A percentile compares a stretch with the other conserved stretches of the same genome.
phyloP scores from a whole-genome alignment of 2,888 invertebrate species.

The Vesta saturnalis region DNA sequence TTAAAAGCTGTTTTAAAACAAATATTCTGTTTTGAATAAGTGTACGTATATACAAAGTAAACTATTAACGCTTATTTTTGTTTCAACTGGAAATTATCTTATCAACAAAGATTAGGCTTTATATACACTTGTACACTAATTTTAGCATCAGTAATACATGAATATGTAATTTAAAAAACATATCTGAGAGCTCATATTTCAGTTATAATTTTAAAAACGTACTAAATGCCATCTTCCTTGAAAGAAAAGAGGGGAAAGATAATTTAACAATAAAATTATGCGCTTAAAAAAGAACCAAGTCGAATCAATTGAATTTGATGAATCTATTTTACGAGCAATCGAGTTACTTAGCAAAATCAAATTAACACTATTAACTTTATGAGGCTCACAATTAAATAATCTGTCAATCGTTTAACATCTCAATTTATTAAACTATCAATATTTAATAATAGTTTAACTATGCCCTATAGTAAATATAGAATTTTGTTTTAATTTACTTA shows the following conservation, averaged over 20 bases:
- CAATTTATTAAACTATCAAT: not conserved
- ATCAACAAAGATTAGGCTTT: constrained; percentile 34
- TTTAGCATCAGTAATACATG: constrained; percentile 30
- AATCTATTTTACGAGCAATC: constrained; percentile 10
- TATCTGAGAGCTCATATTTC: no score
- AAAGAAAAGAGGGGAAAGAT: not conserved
- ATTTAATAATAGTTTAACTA: no score
- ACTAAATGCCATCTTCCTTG: not conserved
- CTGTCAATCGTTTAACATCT: not conserved
- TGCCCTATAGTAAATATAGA: no score
- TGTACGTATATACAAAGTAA: constrained; percentile 31
- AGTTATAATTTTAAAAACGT: not conserved
- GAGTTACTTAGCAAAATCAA: constrained; percentile 6
- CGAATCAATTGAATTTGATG: constrained; percentile 5
- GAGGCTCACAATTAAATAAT: not conserved
- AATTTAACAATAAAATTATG: not conserved
- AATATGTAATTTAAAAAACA: constrained; percentile 27
- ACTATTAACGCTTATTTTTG: constrained; percentile 30
- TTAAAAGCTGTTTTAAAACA: constrained; percentile 12
- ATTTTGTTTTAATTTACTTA: no score
- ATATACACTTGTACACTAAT: constrained; percentile 31
- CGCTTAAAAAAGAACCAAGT: not conserved
- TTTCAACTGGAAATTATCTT: constrained; percentile 35
- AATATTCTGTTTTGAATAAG: constrained; percentile 26
- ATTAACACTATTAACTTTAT: not conserved